Conservation (phyloP, 2,888 invertebrate species). For the Anoplius nigerrimus region DNA sequence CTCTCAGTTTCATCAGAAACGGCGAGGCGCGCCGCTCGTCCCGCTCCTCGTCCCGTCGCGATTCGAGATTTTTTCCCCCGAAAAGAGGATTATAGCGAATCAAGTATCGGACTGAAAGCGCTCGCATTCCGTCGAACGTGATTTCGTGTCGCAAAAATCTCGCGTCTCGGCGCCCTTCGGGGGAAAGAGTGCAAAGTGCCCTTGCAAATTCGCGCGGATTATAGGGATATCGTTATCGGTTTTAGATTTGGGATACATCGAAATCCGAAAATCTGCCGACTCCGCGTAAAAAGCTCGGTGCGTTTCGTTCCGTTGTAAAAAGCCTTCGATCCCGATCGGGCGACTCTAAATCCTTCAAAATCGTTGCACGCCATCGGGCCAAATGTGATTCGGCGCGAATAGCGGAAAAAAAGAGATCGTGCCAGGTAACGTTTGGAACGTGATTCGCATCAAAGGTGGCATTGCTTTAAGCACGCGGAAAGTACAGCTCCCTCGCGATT, state of each 20-base stretch:
- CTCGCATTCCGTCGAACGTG: conserved; percentile 28
- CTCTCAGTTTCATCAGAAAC: neutral
- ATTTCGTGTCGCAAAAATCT: conserved; percentile 27
- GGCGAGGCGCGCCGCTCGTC: neutral
- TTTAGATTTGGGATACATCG: conserved; percentile 25
- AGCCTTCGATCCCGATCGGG: too few species aligned
- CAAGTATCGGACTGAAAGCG: conserved; percentile 27
- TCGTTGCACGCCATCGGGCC: too few species aligned
- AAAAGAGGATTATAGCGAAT: conserved; percentile 45
- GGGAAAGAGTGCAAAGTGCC: conserved; percentile 27
- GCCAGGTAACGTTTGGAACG: too few species aligned
- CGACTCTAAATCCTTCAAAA: too few species aligned
- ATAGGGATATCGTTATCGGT: conserved; percentile 33
- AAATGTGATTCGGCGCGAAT: too few species aligned
- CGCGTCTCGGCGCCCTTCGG: neutral
- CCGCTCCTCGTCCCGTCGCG: neutral
- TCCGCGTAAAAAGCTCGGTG: neutral
- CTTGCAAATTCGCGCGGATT: conserved; percentile 25
- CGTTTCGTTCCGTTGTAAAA: too few species aligned
- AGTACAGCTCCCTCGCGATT: too few species aligned
- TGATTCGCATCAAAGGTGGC: too few species aligned
- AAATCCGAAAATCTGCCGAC: conserved; percentile 4
- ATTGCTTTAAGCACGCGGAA: too few species aligned
- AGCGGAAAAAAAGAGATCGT: too few species aligned
- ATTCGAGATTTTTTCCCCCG: conserved; percentile 19